These are phyloP conservation scores for Todus mexicanus DNA, from an alignment of 2,797 vertebrate genomes.

Conservation along the genomic window DNA sequence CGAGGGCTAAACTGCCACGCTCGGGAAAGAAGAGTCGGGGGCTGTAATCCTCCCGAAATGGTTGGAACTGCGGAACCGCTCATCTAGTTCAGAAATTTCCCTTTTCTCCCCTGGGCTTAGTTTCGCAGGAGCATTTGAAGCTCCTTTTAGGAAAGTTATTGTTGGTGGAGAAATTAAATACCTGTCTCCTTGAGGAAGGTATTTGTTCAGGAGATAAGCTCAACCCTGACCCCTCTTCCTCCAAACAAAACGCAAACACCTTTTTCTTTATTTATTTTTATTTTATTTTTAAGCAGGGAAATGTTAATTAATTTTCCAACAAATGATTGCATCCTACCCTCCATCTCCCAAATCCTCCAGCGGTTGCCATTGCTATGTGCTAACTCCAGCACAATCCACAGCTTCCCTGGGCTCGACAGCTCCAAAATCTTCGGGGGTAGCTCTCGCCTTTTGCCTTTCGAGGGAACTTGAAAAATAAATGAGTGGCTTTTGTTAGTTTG, in stretches of 20 bases:
- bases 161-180: constrained; percentile 41
- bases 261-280: constrained; percentile 3
- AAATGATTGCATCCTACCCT: neutral
- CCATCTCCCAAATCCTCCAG: neutral
- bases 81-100: constrained; percentile 26
- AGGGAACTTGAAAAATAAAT: constrained; percentile 59
- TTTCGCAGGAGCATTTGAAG: constrained; percentile 38
- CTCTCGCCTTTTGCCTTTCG: constrained; percentile 17
- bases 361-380: neutral
- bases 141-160: constrained; percentile 37
- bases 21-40: neutral
- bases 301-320: constrained; percentile 58
- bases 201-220: constrained; percentile 56
- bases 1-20: neutral
- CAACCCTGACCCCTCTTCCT: constrained; percentile 31
- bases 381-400: neutral
- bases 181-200: constrained; percentile 32
- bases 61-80: neutral
- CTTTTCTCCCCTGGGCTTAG: neutral
- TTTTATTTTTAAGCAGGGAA: constrained; percentile 40
- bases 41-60: neutral
- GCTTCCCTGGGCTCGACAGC: neutral
- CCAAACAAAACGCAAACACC: constrained; percentile 26
- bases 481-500: constrained; percentile 62
- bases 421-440: constrained; percentile 7